Conservation (phyloP, 2,113 vertebrate species). For the Okapia johnstoni region DNA sequence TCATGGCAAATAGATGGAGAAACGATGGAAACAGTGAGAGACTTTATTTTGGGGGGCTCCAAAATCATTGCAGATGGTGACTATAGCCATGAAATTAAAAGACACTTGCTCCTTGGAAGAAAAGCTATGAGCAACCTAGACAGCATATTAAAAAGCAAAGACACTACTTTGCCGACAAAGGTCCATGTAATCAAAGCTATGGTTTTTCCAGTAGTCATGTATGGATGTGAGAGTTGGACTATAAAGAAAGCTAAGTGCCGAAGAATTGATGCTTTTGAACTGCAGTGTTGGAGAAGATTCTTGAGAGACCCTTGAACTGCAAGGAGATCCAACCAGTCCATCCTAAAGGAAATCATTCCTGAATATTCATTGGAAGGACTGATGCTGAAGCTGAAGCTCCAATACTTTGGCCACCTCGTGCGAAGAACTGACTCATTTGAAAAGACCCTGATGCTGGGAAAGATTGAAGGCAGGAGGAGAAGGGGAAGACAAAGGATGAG, state of each 20-base stretch:
- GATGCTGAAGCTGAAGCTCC: background rate
- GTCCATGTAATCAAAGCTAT: background rate
- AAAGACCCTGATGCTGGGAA: background rate
- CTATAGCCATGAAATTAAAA: background rate
- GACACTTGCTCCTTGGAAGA: background rate
- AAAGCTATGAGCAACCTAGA: background rate
- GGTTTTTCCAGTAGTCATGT: background rate
- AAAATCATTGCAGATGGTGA: background rate
- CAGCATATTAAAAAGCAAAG: background rate
- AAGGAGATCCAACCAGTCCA: background rate
- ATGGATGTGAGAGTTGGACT: background rate
- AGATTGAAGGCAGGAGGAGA: background rate
- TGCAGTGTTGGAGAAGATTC: background rate
- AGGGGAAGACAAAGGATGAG: background rate
- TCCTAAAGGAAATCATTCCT: background rate
- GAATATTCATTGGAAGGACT: background rate
- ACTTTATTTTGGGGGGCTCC: background rate
- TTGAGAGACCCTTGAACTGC: background rate
- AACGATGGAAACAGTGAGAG: background rate
- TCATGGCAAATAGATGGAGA: background rate
- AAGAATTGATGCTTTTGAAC: background rate
- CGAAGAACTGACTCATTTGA: background rate
- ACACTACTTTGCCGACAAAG: background rate
- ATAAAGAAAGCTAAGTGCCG: accelerated
- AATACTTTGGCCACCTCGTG: background rate